Conservation (phyloP, 1,140 invertebrate species). For the Frieseomelitta varia region DNA sequence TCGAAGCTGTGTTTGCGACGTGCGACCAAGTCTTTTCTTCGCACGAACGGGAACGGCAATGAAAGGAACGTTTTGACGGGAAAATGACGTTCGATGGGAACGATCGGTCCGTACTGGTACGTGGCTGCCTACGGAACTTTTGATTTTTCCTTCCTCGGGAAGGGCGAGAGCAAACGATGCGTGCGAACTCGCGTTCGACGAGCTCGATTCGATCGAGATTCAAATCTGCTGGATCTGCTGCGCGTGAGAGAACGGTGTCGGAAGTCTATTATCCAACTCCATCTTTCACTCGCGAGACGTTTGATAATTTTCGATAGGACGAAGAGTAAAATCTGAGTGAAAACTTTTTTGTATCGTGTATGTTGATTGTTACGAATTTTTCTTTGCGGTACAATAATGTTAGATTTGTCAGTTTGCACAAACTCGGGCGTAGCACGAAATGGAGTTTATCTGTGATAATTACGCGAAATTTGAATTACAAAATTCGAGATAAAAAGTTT, state of each 20-base stretch:
- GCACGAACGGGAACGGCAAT: conserved; percentile 42
- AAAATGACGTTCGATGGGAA: conserved; percentile 14
- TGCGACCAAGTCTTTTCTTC: conserved; percentile 46
- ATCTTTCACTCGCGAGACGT: not conserved
- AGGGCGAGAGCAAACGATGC: not conserved
- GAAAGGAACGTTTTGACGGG: conserved; percentile 37
- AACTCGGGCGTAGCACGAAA: not conserved
- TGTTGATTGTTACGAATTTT: not conserved
- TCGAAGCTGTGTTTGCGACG: conserved; percentile 46
- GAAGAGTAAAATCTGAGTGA: not conserved
- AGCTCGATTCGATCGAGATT: not conserved
- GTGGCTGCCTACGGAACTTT: not conserved
- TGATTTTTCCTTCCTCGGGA: not conserved
- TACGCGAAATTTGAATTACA: not conserved
- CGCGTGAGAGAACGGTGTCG: too few relatives aligned
- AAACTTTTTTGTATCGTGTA: not conserved
- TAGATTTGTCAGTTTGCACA: not conserved
- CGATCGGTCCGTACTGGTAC: not conserved
- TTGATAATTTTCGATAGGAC: not conserved
- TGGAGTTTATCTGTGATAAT: not conserved
- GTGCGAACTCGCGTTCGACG: too few relatives aligned
- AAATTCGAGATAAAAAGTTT: not conserved
- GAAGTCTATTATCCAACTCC: not conserved
- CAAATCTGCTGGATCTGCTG: not conserved
- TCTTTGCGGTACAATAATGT: not conserved